Base-by-base conservation (phyloP, 92 coral and sea anemone species). In the Heteractis magnifica region DNA sequence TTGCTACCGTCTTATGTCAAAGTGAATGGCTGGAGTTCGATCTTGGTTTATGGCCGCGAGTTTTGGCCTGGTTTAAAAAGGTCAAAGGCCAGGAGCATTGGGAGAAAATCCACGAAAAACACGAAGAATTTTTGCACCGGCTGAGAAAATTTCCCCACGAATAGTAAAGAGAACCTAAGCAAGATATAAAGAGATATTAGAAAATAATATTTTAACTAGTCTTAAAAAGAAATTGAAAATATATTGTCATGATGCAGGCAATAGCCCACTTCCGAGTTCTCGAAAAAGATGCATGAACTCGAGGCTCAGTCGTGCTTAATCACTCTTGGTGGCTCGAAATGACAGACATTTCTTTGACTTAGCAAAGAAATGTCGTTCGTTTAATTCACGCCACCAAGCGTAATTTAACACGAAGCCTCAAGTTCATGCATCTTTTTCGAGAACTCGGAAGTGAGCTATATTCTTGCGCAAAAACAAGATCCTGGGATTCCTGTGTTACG, bases 1-100 rank as follows among this genome's bases (percentile, higher is more conserved):
- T 88, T 12, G 98, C 97, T 23, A 85, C 97, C 0, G 81, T 95
- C 13, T 49, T 95, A 21, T 78, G 92, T 51, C 98, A 95, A 71
- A 87, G 89, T 19, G 98, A 95, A 88, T 95, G 97, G 92, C 79
- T 90, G 6, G 91, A 93, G n/a, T 83, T 88, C 20, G 93, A 93
- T 49, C 83, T 91, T 20, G 82, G 62, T 19, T 88, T 95, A 48
- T 95, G 98, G 98, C 97, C 98, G 49, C 83, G 78, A 13, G 89
- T 93, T 60, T 83, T 72, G 20, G 80, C 79, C 76, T 95, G 98
- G 98, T 83, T 93, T 34, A 77, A 79, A 58, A 92, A 86, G 72
- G 95, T 95, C 70, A 90, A 94, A 81, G 77, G 79, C 34, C 98
- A 95, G 58, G 87, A 82, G 16, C 84, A 85, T 50, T 95, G 98